Evolutionary conservation across 2,113 vertebrate species (phyloP).

Genomic region (Macrotis lagotis): DNA sequence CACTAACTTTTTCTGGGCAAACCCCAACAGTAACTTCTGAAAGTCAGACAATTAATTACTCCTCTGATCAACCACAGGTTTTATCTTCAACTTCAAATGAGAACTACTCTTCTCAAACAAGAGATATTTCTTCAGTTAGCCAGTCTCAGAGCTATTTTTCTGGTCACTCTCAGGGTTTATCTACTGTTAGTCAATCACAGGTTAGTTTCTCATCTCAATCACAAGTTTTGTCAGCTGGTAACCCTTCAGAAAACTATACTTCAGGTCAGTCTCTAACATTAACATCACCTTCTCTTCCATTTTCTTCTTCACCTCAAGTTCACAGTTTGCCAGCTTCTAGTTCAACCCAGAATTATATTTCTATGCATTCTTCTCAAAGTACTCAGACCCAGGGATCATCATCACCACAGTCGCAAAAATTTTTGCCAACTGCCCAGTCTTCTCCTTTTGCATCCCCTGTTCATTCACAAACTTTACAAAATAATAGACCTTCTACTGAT

Average conservation of each 20-base stretch:
- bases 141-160: conserved; percentile 92
- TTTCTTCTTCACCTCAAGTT: conserved; percentile 86
- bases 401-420: conserved; percentile 91
- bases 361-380: conserved; percentile 89
- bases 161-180: conserved; percentile 93
- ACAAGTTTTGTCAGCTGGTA: conserved; percentile 90
- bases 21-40: conserved; percentile 89
- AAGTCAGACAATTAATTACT: conserved; percentile 90
- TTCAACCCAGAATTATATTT: conserved; percentile 89
- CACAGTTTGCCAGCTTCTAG: conserved; percentile 88
- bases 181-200: conserved; percentile 89
- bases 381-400: conserved; percentile 87
- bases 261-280: conserved; percentile 90
- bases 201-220: conserved; percentile 93
- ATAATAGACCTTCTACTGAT: conserved; percentile 88
- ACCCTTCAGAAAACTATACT: conserved; percentile 92
- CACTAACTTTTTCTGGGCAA: conserved; percentile 91
- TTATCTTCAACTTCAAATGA: conserved; percentile 87
- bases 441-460: conserved; percentile 87
- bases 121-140: conserved; percentile 90
- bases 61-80: conserved; percentile 89
- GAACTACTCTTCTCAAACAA: conserved; percentile 90
- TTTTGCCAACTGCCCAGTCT: conserved; percentile 88
- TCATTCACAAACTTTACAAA: conserved; percentile 90
- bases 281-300: conserved; percentile 88